phyloP scores from a whole-genome alignment of 2,797 vertebrate genomes.

The Acipenser ruthenus region DNA sequence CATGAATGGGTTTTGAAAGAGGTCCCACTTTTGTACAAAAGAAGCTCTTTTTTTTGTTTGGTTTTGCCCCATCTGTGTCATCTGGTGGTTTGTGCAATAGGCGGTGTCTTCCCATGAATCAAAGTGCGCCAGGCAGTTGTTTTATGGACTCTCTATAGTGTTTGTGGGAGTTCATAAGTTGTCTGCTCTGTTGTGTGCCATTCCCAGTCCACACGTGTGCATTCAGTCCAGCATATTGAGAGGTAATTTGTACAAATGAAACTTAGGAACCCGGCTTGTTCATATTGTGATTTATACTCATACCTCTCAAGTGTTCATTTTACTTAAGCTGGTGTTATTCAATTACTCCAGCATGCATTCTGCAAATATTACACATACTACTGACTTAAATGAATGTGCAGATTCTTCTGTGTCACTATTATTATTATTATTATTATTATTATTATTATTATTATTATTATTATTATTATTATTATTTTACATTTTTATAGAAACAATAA shows the following conservation, averaged over 20 bases:
- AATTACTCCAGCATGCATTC: neutral
- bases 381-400: too few species aligned
- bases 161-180: conserved; percentile 93
- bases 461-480: too few species aligned
- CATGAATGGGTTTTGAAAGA: conserved; percentile 84
- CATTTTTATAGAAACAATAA: too few species aligned
- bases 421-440: too few species aligned
- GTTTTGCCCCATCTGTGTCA: conserved; percentile 93
- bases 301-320: conserved; percentile 12
- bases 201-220: conserved; percentile 88
- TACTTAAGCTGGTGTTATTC: neutral
- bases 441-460: too few species aligned
- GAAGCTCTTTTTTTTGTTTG: conserved; percentile 76
- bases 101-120: conserved; percentile 71
- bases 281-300: conserved; percentile 69
- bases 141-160: conserved; percentile 92
- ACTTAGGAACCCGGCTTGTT: conserved; percentile 75
- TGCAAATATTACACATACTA: too few species aligned
- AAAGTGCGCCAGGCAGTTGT: conserved; percentile 81
- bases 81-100: conserved; percentile 87
- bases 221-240: conserved; percentile 89
- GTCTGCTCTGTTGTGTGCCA: conserved; percentile 76
- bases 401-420: too few species aligned
- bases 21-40: conserved; percentile 77
- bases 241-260: conserved; percentile 97